Conservation (phyloP, 2,797 vertebrate species). For the Artibeus lituratus region DNA sequence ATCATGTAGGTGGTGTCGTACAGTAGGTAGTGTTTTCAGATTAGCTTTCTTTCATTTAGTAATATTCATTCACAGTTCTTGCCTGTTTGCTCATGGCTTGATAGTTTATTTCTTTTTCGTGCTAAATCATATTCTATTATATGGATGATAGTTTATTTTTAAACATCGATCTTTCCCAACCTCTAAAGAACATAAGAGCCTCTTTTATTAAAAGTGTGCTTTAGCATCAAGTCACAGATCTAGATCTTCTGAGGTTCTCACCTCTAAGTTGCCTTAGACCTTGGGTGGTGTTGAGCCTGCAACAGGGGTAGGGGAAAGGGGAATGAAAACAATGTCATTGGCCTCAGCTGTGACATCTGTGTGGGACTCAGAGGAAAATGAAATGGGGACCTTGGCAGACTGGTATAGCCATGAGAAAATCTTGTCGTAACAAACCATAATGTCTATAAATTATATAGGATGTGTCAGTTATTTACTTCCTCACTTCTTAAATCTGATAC, state of each 20-base stretch:
- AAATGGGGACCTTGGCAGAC: neutral
- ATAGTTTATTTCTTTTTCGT: neutral
- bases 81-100: neutral
- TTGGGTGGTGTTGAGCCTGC: neutral
- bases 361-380: neutral
- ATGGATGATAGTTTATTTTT: neutral
- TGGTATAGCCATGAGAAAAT: neutral
- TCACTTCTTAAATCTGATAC: neutral
- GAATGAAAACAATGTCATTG: neutral
- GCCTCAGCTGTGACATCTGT: neutral
- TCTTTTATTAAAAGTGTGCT: neutral
- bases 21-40: neutral
- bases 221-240: neutral
- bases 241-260: neutral
- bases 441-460: neutral
- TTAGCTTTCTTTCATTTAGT: neutral
- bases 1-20: neutral
- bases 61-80: neutral
- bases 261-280: neutral
- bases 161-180: neutral
- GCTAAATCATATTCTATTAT: neutral
- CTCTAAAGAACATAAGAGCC: neutral
- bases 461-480: neutral
- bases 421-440: neutral
- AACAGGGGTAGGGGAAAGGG: neutral